Evolutionary conservation across 2,888 invertebrate genomes (phyloP), one percentile per base, ranked within the genome.

Genomic region (Lutraria lutraria): DNA sequence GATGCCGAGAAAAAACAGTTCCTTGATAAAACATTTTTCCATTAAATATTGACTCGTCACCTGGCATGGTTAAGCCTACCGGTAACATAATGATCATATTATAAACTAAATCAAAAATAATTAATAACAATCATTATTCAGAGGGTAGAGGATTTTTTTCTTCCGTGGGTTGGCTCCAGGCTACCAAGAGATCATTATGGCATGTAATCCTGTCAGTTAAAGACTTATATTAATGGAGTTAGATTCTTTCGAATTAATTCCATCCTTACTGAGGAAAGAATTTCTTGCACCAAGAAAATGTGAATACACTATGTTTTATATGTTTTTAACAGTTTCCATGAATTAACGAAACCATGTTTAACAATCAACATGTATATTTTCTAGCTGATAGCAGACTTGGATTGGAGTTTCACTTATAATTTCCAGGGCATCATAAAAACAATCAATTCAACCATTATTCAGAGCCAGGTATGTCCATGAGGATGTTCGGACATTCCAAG

Each of bases 241-340:
- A 63, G 76, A 84, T 76, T 72, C 34, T 85, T 80, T 80, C 56
- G 34, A 81, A 88, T 88, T 88, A 88, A 88, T 88, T 84, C 63
- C 43, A 53, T n/a, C 10, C 79, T 25, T 60, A 63, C 80, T 68
- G 63, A 68, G 80, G 21, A 79, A 54, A 81, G 84, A 80, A 80
- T 88, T 83, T 68, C 79, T 80, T 84, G 80, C 80, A 81, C 63
- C 82, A n/a, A 72, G 86, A 72, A 87, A 72, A 82, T 87, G 81
- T 72, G 86, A 53, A 87, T 72, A 82, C 60, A 85, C 85, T 76
- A 60, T 31, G 56, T 19, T 85, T 85, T 85, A 85, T 85, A 76
- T 34, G 80, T 85, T 85, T 85, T 85, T 85, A 85, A 85, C 85
- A 60, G 85, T 60, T 60, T 8, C 19, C 79, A 80, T 85, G 60